Evolutionary conservation across 2,113 vertebrate genomes (phyloP), one percentile per base, ranked within the genome.

Genomic region (Baryphthengus martii): DNA sequence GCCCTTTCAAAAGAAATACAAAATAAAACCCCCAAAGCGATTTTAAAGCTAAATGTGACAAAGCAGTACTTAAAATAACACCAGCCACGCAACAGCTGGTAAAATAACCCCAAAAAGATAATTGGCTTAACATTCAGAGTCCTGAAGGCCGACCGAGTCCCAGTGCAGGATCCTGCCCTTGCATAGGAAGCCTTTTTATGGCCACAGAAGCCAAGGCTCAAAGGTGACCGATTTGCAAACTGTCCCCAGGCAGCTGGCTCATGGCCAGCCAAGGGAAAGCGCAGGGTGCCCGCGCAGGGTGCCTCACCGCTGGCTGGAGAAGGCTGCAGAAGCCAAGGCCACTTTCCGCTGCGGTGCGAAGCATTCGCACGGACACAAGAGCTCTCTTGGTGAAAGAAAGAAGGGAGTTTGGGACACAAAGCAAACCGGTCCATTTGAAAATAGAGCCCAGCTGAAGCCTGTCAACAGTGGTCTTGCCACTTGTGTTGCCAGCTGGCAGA

Each of bases 221-320:
- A 24, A 49, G 47, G 58, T 29, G 44, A 33, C n/a, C 0, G 18
- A 4, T 17, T 3, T 10, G 49, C 28, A 17, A 26, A 4, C 17
- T 6, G 39, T 42, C 39, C 49, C 42, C 40, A 42, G 37, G 10
- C 4, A 2, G 13, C 29, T 25, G 31, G 66, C 40, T 72, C 23
- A 2, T 0, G 7, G 42, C 24, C 40, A 39, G 52, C 3, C 0
- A 10, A n/a, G 50, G 0, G 28, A n/a, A 24, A 61, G 7, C 25
- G 33, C 56, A 7, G 53, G 5, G 33, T 2, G 23, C 18, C 49
- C 49, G n/a, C 24, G 35, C 58, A 9, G 55, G 5, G 33, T 2
- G 24, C 26, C 62, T 31, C 23, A 17, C 2, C 0, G 1, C 40
- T 1, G 5, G 1, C 40, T 1, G 5, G 47, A 14, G 35, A 63